A percentile compares a stretch with the other conserved stretches of the same genome.
These are phyloP conservation scores for Cheilosia pagana DNA, from an alignment of 2,888 invertebrate species.

Conservation along the genomic window DNA sequence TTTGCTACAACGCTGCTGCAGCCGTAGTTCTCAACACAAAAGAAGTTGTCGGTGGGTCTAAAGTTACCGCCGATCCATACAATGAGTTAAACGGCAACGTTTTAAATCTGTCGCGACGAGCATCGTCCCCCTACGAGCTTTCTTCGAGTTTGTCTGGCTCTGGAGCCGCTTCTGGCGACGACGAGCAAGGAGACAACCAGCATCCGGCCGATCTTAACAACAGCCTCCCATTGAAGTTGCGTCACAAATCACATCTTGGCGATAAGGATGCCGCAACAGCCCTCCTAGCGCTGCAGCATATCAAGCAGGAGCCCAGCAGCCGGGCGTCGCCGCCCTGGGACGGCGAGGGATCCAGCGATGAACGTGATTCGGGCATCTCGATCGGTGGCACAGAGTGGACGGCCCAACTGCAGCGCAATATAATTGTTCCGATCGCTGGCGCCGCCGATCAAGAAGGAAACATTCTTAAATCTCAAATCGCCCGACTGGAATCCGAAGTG, in stretches of 20 bases:
- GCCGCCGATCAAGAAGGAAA: conserved; percentile 85
- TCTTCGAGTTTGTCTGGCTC: conserved; percentile 88
- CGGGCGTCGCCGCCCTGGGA: conserved; percentile 91
- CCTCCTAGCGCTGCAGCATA: conserved; percentile 91
- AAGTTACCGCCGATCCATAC: conserved; percentile 31
- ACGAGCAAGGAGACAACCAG: conserved; percentile 83
- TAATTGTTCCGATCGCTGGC: conserved; percentile 72
- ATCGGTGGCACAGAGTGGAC: conserved; percentile 85
- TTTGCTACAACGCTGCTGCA: conserved; percentile 70
- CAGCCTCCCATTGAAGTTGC: conserved; percentile 93
- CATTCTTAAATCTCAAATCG: conserved; percentile 93
- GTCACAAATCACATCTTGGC: conserved; percentile 95
- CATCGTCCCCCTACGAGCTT: conserved; percentile 91
- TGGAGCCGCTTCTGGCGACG: conserved; percentile 84
- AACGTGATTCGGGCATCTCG: conserved; percentile 95
- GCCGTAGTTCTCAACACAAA: conserved; percentile 64
- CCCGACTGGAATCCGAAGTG: conserved; percentile 94
- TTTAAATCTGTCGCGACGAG: conserved; percentile 88
- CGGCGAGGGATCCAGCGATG: conserved; percentile 95
- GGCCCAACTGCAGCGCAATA: conserved; percentile 80
- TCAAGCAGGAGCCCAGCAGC: conserved; percentile 92
- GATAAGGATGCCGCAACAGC: conserved; percentile 94
- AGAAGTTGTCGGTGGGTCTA: conserved; percentile 11
- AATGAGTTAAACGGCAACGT: conserved; percentile 83
- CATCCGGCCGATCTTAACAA: conserved; percentile 87